phyloP scores from a whole-genome alignment of 2,888 invertebrate species.

The Dasypolia templi region DNA sequence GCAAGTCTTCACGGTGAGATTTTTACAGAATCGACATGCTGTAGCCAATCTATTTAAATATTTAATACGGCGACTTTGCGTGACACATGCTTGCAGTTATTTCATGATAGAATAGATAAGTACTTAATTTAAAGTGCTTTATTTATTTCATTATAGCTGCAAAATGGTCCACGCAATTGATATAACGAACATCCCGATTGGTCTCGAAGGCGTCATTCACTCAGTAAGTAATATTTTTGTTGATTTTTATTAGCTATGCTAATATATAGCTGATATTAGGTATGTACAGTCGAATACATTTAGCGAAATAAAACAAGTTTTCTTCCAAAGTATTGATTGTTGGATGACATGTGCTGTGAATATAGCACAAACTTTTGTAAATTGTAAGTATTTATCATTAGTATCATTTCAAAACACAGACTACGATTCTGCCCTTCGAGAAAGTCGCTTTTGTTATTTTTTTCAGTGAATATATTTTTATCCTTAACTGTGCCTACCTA shows the following conservation, averaged over 20 bases:
- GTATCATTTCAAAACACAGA: neutral
- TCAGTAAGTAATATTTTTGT: constrained; percentile 67
- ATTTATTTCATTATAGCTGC: constrained; percentile 40
- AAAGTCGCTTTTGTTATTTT: neutral
- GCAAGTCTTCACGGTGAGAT: no score
- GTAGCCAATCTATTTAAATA: neutral
- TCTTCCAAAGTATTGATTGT: neutral
- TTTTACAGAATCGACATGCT: no score
- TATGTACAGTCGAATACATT: neutral
- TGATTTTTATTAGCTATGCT: neutral
- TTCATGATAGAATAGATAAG: neutral
- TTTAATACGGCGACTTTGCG: neutral
- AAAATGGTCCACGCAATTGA: constrained; percentile 78
- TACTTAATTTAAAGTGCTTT: neutral
- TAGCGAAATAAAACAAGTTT: neutral
- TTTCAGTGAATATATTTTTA: neutral
- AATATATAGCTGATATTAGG: neutral
- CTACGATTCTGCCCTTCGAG: neutral
- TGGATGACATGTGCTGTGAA: no score
- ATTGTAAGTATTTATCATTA: no score
- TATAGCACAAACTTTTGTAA: no score
- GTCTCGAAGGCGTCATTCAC: constrained; percentile 71
- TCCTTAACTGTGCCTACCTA: constrained; percentile 3
- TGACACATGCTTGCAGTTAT: constrained; percentile 10
- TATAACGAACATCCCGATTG: constrained; percentile 72